These are phyloP conservation scores for Muscina levida DNA, from an alignment of 2,888 invertebrate genomes.

Conservation along the genomic window DNA sequence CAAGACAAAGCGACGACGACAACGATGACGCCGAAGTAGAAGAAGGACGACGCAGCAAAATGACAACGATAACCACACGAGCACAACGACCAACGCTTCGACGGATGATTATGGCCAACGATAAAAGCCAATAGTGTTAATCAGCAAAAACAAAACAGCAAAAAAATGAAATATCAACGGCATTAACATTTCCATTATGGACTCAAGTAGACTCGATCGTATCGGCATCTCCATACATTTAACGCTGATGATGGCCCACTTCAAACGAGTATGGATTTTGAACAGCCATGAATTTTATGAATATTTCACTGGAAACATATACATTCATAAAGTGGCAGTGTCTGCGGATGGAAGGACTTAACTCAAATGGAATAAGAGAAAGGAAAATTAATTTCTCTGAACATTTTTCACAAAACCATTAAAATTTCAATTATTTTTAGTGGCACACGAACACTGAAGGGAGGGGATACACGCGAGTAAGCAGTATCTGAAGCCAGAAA, in stretches of 20 bases:
- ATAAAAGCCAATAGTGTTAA: slow-evolving; percentile 21
- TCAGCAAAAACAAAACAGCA: slow-evolving; percentile 13
- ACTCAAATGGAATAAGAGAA: slow-evolving; percentile 41
- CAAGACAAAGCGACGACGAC: neutral
- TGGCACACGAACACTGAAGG: slow-evolving; percentile 40
- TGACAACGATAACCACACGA: neutral
- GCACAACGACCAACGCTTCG: neutral
- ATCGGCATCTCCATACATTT: neutral
- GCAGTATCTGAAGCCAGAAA: slow-evolving; percentile 49
- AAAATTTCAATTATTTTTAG: slow-evolving; percentile 66
- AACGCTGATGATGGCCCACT: slow-evolving; percentile 7
- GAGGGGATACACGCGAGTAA: slow-evolving; percentile 5
- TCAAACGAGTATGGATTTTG: slow-evolving; percentile 23
- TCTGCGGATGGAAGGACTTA: slow-evolving; percentile 14
- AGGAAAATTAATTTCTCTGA: slow-evolving; percentile 62
- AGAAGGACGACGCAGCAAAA: neutral
- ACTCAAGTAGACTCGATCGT: neutral
- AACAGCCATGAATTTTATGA: neutral
- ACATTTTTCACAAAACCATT: slow-evolving; percentile 65
- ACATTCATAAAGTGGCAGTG: neutral
- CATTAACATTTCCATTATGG: slow-evolving; percentile 35
- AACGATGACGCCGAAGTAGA: neutral
- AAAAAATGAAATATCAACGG: slow-evolving; percentile 13
- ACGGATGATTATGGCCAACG: neutral
- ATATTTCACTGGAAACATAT: slow-evolving; percentile 15